Conservation (phyloP, 2,113 vertebrate species). For the Phodopus roborovskii region DNA sequence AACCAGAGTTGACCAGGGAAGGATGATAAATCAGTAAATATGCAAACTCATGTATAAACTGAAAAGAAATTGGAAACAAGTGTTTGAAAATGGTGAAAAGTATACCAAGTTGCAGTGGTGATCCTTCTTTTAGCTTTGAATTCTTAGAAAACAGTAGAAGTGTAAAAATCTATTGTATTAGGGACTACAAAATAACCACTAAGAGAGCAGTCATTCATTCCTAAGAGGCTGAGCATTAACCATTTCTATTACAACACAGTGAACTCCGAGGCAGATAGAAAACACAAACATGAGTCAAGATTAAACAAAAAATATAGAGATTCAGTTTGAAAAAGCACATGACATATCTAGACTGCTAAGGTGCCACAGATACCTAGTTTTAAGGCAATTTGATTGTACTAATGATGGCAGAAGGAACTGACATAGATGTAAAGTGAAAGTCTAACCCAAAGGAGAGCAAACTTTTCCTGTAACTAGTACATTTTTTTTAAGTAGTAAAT, state of each 20-base stretch:
- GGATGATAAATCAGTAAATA: slow-evolving; percentile 50
- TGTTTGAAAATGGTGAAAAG: not conserved
- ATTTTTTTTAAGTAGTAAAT: not conserved
- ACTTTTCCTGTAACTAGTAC: not conserved
- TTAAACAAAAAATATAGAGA: not conserved
- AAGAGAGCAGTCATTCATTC: not conserved
- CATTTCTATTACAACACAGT: not conserved
- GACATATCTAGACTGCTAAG: not conserved
- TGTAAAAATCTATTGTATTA: slow-evolving; percentile 29
- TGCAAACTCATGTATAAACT: slow-evolving; percentile 43
- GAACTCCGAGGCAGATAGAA: not conserved
- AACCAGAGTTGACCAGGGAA: slow-evolving; percentile 62
- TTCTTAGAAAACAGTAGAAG: slow-evolving; percentile 13
- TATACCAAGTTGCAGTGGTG: not conserved
- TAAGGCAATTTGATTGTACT: not conserved
- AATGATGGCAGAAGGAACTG: not conserved
- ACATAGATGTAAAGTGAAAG: not conserved
- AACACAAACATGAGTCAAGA: not conserved
- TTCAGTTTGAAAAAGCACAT: not conserved
- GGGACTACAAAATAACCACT: no score
- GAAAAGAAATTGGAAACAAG: slow-evolving; percentile 23
- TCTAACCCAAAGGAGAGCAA: not conserved
- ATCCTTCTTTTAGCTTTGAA: slow-evolving; percentile 43
- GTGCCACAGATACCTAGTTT: not conserved
- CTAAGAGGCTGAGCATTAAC: not conserved